These are phyloP conservation scores for Sander vitreus DNA, from an alignment of 2,113 vertebrate genomes.

Conservation along the genomic window DNA sequence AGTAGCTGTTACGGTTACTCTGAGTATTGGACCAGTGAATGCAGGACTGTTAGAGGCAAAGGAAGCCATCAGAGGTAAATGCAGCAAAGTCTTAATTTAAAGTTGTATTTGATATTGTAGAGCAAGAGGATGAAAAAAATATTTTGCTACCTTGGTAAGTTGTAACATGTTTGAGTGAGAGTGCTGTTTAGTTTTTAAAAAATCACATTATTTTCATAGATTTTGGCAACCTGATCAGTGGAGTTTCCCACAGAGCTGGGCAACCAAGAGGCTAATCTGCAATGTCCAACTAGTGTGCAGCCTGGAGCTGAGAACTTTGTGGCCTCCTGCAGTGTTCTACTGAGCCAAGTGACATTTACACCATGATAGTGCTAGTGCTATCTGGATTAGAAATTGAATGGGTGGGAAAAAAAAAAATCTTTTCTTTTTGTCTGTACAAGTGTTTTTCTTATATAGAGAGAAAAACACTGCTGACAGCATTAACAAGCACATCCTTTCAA, in stretches of 20 bases:
- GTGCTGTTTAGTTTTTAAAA: constrained; percentile 20
- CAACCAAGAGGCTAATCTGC: constrained; percentile 39
- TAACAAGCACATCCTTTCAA: not conserved
- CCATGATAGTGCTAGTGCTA: not conserved
- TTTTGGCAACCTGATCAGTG: constrained; percentile 19
- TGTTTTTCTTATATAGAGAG: not conserved
- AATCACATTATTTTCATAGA: not conserved
- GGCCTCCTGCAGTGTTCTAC: constrained; percentile 13
- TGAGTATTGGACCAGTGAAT: constrained; percentile 27
- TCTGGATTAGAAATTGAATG: constrained; percentile 17
- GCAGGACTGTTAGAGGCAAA: constrained; percentile 37
- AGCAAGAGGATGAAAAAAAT: constrained; percentile 14
- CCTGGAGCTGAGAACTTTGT: constrained; percentile 60
- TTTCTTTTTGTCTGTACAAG: not conserved
- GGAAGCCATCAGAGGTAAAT: constrained; percentile 41
- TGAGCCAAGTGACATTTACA: constrained; percentile 35
- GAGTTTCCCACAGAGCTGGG: constrained; percentile 13
- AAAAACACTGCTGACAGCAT: not conserved
- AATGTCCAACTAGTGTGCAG: constrained; percentile 48
- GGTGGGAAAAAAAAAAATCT: not conserved
- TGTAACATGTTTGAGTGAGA: constrained; percentile 33
- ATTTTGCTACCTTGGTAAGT: constrained; percentile 53
- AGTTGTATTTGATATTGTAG: constrained; percentile 39
- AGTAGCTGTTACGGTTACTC: not conserved
- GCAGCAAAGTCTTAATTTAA: constrained; percentile 78